These are phyloP conservation scores for Thoracochromis brauschi DNA, from an alignment of 2,113 vertebrate genomes.

Conservation along the genomic window DNA sequence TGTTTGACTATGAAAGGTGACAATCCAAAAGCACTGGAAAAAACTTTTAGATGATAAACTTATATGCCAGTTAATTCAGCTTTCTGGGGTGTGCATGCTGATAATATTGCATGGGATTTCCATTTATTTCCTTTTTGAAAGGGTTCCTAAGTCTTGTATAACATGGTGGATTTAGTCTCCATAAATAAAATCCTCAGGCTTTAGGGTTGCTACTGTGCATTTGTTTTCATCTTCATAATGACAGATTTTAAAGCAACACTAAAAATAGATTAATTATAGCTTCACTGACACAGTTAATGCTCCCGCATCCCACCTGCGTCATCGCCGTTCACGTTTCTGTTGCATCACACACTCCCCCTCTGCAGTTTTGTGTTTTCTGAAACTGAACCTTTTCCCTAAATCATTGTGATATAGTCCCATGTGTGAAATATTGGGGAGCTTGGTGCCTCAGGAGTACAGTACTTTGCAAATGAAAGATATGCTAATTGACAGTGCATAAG, in stretches of 20 bases:
- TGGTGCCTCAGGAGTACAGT: slow-evolving; percentile 11
- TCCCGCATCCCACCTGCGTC: background rate
- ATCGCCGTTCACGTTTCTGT: background rate
- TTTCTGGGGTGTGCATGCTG: background rate
- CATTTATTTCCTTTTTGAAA: background rate
- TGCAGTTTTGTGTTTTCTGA: background rate
- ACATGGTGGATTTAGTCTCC: background rate
- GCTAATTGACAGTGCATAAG: slow-evolving; percentile 21
- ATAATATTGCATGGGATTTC: background rate
- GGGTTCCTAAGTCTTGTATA: background rate
- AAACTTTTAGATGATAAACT: background rate
- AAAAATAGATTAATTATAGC: background rate
- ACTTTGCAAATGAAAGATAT: slow-evolving; percentile 41
- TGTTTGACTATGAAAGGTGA: background rate
- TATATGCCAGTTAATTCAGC: background rate
- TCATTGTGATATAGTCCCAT: background rate
- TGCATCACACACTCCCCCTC: background rate
- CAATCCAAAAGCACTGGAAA: background rate
- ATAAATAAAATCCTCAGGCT: background rate
- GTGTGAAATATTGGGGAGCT: slow-evolving; percentile 13
- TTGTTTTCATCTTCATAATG: background rate
- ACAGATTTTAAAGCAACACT: background rate
- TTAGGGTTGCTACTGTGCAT: background rate
- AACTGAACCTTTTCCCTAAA: background rate
- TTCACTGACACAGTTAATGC: background rate